Evolutionary conservation across 2,113 vertebrate species (phyloP), one percentile per base, ranked within the genome.

Genomic region (Nycticorax nycticorax): DNA sequence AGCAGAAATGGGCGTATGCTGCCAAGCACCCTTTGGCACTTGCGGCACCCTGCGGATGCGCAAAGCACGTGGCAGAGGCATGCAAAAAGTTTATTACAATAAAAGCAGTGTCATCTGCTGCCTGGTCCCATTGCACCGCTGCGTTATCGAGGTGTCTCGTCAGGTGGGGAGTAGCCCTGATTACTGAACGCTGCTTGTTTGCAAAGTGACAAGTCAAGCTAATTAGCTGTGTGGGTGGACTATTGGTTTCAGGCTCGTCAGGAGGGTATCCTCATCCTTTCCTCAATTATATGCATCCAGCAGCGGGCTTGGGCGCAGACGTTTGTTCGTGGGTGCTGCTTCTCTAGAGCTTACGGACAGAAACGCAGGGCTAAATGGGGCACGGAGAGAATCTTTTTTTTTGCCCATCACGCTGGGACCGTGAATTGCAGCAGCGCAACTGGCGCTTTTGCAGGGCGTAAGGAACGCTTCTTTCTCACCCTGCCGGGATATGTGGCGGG

Each of bases 381-480:
- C 93, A 74, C 28, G 0, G 18, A 62, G 50, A 73, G 55, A 20
- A 62, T 55, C 91, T 92, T 91, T 91, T 86, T 76, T 86, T 76
- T 91, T 89, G 80, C 77, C 67, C 30, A 22, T 79, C 91, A 39
- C 73, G 26, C 35, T 3, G 64, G 48, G 80, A 53, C 62, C 0
- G 2, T 15, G 74, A 75, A 56, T 48, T 30, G 68, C 95, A 55
- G 87, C 91, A 68, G 60, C 33, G 3, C 95, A 93, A 47, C 92
- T 60, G 91, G 91, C 80, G 47, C 83, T 93, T 95, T 60, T 72
- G 79, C 90, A 66, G 68, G 39, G 77, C 4, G 8, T 74, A n/a
- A 91, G 91, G 80, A 96, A 89, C 7, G 3, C 62, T 75, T 59
- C 77, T 77, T 85, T 89, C 87, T 88, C 84, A 41, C 84, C 91